phyloP scores from a whole-genome alignment of 2,888 invertebrate genomes.

The Drosophila putrida region DNA sequence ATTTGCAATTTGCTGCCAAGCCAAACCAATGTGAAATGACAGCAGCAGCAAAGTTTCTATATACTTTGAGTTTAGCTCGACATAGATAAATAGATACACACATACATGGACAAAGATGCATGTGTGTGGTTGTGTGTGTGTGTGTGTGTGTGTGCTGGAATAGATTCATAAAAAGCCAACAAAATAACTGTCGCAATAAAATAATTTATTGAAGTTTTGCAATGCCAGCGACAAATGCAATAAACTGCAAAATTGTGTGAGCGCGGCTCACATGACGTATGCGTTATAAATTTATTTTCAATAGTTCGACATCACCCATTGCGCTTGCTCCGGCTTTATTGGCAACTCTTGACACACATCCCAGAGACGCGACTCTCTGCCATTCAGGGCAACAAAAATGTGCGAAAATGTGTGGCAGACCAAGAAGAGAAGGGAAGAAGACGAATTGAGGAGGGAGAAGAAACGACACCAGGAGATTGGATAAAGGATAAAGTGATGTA shows the following conservation, averaged over 20 bases:
- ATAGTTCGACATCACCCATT: slow-evolving; percentile 55
- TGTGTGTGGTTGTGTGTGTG: slow-evolving; percentile 2
- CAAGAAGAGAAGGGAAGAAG: slow-evolving; percentile 38
- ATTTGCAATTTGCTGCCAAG: slow-evolving; percentile 75
- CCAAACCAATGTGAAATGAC: slow-evolving; percentile 60
- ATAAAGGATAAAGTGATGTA: slow-evolving; percentile 79
- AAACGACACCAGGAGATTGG: slow-evolving; percentile 44
- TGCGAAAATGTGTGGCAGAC: slow-evolving; percentile 48
- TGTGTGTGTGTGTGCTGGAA: slow-evolving; percentile 35
- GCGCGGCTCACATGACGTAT: slow-evolving; percentile 70
- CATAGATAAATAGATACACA: slow-evolving; percentile 20
- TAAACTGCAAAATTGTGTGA: slow-evolving; percentile 62
- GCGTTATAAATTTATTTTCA: slow-evolving; percentile 79
- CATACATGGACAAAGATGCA: background rate
- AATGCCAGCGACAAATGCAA: slow-evolving; percentile 77
- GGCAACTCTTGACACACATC: slow-evolving; percentile 81
- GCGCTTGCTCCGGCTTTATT: slow-evolving; percentile 37
- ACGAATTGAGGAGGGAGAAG: slow-evolving; percentile 25
- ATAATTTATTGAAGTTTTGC: slow-evolving; percentile 83
- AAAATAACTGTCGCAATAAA: slow-evolving; percentile 82
- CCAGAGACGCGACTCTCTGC: slow-evolving; percentile 12
- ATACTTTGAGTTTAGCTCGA: slow-evolving; percentile 8
- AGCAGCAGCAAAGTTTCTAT: slow-evolving; percentile 49
- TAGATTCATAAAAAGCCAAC: slow-evolving; percentile 65
- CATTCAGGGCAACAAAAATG: slow-evolving; percentile 16